Conservation (phyloP, 2,888 invertebrate species). For the Mythimna loreyi region DNA sequence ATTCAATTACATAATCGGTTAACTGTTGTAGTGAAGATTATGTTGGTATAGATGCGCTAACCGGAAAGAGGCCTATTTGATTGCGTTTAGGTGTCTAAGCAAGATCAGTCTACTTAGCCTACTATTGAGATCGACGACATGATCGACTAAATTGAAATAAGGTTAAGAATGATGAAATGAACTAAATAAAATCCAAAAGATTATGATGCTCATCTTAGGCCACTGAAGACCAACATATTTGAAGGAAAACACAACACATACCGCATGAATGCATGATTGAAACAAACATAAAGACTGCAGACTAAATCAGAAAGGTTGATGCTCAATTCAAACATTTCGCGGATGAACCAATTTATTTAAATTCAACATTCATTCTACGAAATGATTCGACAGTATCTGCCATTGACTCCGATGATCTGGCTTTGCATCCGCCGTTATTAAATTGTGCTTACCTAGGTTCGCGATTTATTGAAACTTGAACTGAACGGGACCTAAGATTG, state of each 20-base stretch:
- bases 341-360: background rate
- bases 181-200: no score
- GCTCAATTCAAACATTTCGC: background rate
- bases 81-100: no score
- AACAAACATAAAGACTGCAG: background rate
- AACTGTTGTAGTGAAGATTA: constrained; percentile 17
- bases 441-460: constrained; percentile 17
- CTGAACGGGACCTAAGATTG: constrained; percentile 52
- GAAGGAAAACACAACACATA: no score
- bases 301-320: background rate
- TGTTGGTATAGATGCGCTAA: background rate
- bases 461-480: constrained; percentile 43
- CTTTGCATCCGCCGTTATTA: constrained; percentile 3
- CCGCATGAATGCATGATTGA: no score
- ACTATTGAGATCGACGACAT: no score
- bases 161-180: no score
- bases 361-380: constrained; percentile 14
- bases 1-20: constrained; percentile 54
- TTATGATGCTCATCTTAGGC: background rate
- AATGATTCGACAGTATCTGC: constrained; percentile 30
- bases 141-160: no score
- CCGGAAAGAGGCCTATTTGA: no score
- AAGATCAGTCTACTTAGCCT: no score
- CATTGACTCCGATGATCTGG: background rate
- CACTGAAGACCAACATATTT: no score